These are phyloP conservation scores for Acleris holmiana DNA, from an alignment of 2,888 invertebrate genomes.

Conservation along the genomic window DNA sequence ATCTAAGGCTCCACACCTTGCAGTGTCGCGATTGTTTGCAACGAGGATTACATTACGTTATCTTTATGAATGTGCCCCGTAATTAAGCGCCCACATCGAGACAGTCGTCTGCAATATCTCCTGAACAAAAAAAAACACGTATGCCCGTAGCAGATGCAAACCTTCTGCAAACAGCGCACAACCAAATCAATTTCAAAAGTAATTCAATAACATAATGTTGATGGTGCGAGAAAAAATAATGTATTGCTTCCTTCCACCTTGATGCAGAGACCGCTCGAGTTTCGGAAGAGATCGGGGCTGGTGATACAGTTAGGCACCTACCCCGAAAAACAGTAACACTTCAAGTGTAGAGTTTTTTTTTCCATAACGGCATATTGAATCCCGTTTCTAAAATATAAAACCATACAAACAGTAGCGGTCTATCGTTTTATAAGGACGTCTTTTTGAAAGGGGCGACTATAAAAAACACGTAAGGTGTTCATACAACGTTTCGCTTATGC, in stretches of 20 bases:
- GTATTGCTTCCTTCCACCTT: slow-evolving; percentile 84
- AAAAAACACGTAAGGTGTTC: slow-evolving; percentile 78
- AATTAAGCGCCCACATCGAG: slow-evolving; percentile 82
- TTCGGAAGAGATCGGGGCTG: slow-evolving; percentile 60
- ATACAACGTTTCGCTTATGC: slow-evolving; percentile 66
- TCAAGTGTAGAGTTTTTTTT: slow-evolving; percentile 63
- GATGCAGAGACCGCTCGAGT: slow-evolving; percentile 55
- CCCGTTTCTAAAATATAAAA: slow-evolving; percentile 70
- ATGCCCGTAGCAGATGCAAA: slow-evolving; percentile 74
- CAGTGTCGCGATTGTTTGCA: slow-evolving; percentile 73
- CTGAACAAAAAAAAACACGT: slow-evolving; percentile 62
- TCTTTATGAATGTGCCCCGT: slow-evolving; percentile 76
- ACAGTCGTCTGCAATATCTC: slow-evolving; percentile 60
- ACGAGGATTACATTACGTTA: slow-evolving; percentile 80
- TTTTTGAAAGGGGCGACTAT: slow-evolving; percentile 56
- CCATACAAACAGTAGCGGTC: slow-evolving; percentile 69
- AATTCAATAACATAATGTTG: slow-evolving; percentile 83
- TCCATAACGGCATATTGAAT: slow-evolving; percentile 70
- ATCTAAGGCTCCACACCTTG: slow-evolving; percentile 68
- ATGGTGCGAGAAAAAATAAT: slow-evolving; percentile 74
- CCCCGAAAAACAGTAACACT: slow-evolving; percentile 78
- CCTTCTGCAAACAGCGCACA: slow-evolving; percentile 71
- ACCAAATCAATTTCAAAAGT: slow-evolving; percentile 78
- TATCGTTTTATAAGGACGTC: slow-evolving; percentile 75
- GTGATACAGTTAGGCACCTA: slow-evolving; percentile 72